Base-by-base conservation (phyloP, 2,888 invertebrate species). In the Rutpela maculata region DNA sequence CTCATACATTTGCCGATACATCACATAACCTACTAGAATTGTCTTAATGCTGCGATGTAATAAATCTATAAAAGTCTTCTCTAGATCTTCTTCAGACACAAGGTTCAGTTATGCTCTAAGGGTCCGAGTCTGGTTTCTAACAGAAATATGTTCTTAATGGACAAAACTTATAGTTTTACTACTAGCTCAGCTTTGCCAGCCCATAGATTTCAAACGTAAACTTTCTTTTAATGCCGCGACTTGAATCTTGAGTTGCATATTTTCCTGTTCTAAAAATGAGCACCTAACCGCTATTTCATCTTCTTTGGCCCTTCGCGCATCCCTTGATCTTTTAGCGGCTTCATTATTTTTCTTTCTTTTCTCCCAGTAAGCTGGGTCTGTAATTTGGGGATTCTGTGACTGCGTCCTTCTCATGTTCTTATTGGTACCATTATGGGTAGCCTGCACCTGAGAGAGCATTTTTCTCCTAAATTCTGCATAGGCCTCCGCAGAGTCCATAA, bases 271-370 rank as follows among this genome's bases (percentile, higher is more conserved):
- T 19, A 98, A 91, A 84, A 94, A 95, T 0, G 96, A 95, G 0
- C 97, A 97, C 76, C 97, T 92, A 57, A 98, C 95, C 0, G 98
- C 97, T 69, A 98, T 94, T 84, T 97, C 97, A 82, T 98, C 97
- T 88, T 99, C 98, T 85, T 98, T 96, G 60, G 95, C 93, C 83
- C 97, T 92, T 76, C 99, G 91, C 0, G 97, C 94, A 86, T 99
- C 98, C 3, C 99, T 92, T 0, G 98, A 98, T 83, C 97, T 93
- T 89, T 99, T 99, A 0, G 99, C 99, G 0, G 99, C 98, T 80
- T 95, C 96, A 88, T 99, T 99, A 89, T 99, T 99, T 87, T 97
- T 96, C 81, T 95, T 93, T 11, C 98, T 91, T 74, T 97, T 93
- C 84, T 96, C 97, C 91, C 95, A 95, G 88, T 99, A 99, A 0